A percentile compares a stretch with the other conserved stretches of the same genome.
Conservation (phyloP, 2,113 vertebrate genomes). For the Polyodon spathula region DNA sequence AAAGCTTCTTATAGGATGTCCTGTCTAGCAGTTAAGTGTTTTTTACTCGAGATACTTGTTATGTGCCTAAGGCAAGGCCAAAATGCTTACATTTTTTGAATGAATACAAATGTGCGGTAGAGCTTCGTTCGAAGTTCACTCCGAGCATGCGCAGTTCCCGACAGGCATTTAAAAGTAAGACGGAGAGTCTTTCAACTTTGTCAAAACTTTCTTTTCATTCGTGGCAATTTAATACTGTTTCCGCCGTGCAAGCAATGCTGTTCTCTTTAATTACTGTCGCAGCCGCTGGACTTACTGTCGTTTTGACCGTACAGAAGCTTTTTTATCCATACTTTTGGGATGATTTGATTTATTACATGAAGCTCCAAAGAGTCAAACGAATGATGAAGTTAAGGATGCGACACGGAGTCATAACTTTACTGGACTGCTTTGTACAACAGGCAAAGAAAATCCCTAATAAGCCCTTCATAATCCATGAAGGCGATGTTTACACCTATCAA, state of each 20-base stretch:
- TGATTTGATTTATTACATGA: conserved; percentile 63
- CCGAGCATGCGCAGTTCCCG: too few relatives aligned
- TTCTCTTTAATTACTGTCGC: conserved; percentile 36
- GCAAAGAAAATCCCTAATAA: conserved; percentile 59
- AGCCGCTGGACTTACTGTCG: conserved; percentile 38
- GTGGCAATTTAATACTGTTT: not conserved
- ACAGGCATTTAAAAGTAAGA: conserved; percentile 29
- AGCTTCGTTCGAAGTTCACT: too few relatives aligned
- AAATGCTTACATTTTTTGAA: too few relatives aligned
- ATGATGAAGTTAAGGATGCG: conserved; percentile 34
- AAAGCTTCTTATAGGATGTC: too few relatives aligned
- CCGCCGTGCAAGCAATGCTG: conserved; percentile 33
- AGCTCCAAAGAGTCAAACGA: conserved; percentile 41
- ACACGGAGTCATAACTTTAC: conserved; percentile 54
- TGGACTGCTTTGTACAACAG: conserved; percentile 66
- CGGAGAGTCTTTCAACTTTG: conserved; percentile 13
- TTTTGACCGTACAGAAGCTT: conserved; percentile 54
- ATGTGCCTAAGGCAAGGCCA: too few relatives aligned
- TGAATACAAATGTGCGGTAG: too few relatives aligned
- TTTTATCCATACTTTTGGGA: conserved; percentile 65
- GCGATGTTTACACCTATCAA: conserved; percentile 55
- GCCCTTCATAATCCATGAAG: conserved; percentile 67
- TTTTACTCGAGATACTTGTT: too few relatives aligned
- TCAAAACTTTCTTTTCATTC: not conserved
- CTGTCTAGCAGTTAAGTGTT: too few relatives aligned